Conservation (phyloP, 2,113 vertebrate species). For the Microcebus murinus region DNA sequence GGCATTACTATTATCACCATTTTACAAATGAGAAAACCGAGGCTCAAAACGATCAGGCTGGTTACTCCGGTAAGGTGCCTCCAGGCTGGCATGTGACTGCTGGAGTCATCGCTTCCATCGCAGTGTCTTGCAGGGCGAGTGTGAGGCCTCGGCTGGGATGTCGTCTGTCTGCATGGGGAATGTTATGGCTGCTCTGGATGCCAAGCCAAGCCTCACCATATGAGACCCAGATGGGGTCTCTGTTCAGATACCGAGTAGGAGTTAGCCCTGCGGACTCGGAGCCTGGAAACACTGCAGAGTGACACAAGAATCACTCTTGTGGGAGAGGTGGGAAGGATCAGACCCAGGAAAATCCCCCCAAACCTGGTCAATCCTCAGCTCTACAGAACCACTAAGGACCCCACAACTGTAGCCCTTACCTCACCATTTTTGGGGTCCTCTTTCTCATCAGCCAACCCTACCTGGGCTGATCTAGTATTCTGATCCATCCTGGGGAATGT, state of each 20-base stretch:
- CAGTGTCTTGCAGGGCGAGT: background rate
- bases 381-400: background rate
- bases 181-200: background rate
- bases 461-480: background rate
- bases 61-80: background rate
- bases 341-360: background rate
- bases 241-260: background rate
- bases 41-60: background rate
- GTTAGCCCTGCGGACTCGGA: background rate
- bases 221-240: background rate
- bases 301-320: background rate
- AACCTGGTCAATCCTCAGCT: background rate
- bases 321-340: background rate
- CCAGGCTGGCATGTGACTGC: background rate
- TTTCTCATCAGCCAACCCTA: background rate
- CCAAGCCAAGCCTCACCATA: constrained; percentile 3
- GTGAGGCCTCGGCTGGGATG: background rate
- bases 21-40: background rate
- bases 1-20: background rate
- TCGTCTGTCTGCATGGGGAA: background rate
- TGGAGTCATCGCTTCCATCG: background rate
- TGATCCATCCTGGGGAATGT: background rate
- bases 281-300: background rate
- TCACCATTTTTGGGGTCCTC: background rate
- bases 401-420: background rate